Evolutionary conservation across 2,113 vertebrate species (phyloP), one percentile per base, ranked within the genome.

Genomic region (Aldabrachelys gigantea): DNA sequence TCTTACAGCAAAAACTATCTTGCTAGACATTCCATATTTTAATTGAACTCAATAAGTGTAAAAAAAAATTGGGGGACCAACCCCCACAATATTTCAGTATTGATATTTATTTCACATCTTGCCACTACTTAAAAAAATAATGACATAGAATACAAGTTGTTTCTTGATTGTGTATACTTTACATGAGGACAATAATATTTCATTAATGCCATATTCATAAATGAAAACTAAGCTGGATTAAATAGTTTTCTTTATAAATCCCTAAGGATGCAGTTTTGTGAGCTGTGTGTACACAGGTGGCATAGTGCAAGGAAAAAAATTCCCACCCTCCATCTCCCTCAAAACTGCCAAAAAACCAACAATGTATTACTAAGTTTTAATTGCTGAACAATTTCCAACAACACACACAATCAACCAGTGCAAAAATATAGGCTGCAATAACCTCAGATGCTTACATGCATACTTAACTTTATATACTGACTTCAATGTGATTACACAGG

Each of bases 1-100:
- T 92, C 29, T 27, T 56, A 94, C 83, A 93, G 44, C 17, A 87
- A 88, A 80, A 93, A 86, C 13, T 65, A 91, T 35, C 80, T 81
- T 27, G 79, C 50, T 54, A 92, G 91, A 88, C 72, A 89, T 89
- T 91, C 75, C 29, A 65, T 8, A 17, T 5, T 35, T 62, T 93
- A 91, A 59, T 82, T 57, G 59, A 94, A 69, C 24, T 29, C 24
- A 49, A 31, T 49, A 38, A 25, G 54, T 1, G 0, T 69, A 38
- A 85, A 94, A 91, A 83, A 27, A 21, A 38, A 21, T n/a, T 38
- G 14, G 31, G 31, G 65, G 35, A 9, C n/a, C 35, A 5, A 38
- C 16, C n/a, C 13, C 65, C 27, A 10, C 25, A 3, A 6, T 35
- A 87, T 24, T 29, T 14, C 5, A 56, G n/a, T 49, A 53, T 2